A percentile compares a stretch with the other conserved stretches of the same genome.
Conservation (phyloP, 2,888 invertebrate species). For the Cryptus armator region DNA sequence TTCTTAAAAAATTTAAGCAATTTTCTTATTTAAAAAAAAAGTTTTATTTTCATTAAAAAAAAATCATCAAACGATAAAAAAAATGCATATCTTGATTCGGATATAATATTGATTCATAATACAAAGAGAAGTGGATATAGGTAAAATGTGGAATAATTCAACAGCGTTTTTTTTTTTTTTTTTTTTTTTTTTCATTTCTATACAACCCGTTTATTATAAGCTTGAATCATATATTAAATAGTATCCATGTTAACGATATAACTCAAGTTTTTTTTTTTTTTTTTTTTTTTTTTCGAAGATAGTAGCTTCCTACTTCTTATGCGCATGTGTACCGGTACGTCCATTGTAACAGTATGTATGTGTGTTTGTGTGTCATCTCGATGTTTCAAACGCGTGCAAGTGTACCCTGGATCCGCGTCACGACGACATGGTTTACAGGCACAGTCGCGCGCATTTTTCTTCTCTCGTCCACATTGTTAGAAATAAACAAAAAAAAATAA, state of each 20-base stretch:
- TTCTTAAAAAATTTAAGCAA: no score
- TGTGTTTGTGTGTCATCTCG: constrained; percentile 38
- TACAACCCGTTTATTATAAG: constrained; percentile 84
- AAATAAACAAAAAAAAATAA: constrained; percentile 57
- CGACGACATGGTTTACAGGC: background rate
- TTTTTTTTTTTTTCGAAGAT: constrained; percentile 69
- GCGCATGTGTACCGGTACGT: constrained; percentile 61
- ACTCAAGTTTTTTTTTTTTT: constrained; percentile 77
- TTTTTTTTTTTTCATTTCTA: constrained; percentile 72
- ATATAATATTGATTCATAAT: background rate
- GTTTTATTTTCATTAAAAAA: background rate
- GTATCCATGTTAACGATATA: constrained; percentile 81
- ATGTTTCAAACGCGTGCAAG: constrained; percentile 18
- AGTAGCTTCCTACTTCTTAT: constrained; percentile 72
- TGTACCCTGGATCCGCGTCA: constrained; percentile 2
- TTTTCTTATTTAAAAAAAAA: background rate
- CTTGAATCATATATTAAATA: constrained; percentile 83
- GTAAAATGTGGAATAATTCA: constrained; percentile 9
- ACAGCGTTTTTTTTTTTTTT: background rate
- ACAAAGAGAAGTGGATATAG: background rate
- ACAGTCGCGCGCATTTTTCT: constrained; percentile 32
- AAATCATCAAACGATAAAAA: background rate
- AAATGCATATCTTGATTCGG: background rate
- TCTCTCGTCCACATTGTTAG: constrained; percentile 37
- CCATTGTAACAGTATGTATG: constrained; percentile 67